Base-by-base conservation (phyloP, 2,113 vertebrate species). In the Mormyrus iriodes region DNA sequence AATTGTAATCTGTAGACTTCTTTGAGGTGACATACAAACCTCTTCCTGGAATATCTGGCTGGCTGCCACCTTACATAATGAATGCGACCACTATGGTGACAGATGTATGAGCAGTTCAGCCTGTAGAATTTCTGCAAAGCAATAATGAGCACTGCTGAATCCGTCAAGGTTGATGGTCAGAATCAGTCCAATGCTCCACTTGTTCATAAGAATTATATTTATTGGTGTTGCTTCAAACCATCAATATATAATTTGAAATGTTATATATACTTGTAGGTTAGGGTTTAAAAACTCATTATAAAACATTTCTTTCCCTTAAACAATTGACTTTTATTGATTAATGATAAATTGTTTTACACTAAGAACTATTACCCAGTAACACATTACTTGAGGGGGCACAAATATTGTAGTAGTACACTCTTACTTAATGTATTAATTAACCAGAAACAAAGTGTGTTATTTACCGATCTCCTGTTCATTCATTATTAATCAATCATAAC, bases 241-340 rank as follows among this genome's bases (percentile, higher is more conserved):
- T 86, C 89, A 87, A 42, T 86, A 76, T 73, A 48, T 44, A n/a
- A 85, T 89, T 89, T 89, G 61, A 86, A 87, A 85, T 31, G 48
- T 85, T 61, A 73, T 44, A 35, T 89, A 65, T 89, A 89, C 48
- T 76, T 65, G 61, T 76, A 79, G 48, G 52, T 48, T 17, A 27
- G 31, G 84, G 27, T 44, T 89, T 76, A 87, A 61, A 52, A 89
- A 86, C 27, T 89, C 31, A 84, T 76, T 39, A 49, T 76, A 89
- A 52, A 86, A 85, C 48, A 51, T 89, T 52, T 55, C 85, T 87
- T 89, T 89, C 48, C 19, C 17, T 53, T 89, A 86, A 89, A 39
- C 86, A 86, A 89, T 86, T 85, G 61, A 89, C 19, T 58, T 51
- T 89, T 44, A 13, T n/a, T 49, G 55, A 89, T 65, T 85, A 69